These are phyloP conservation scores for Albula goreensis DNA, from an alignment of 2,113 vertebrate species.

Conservation along the genomic window DNA sequence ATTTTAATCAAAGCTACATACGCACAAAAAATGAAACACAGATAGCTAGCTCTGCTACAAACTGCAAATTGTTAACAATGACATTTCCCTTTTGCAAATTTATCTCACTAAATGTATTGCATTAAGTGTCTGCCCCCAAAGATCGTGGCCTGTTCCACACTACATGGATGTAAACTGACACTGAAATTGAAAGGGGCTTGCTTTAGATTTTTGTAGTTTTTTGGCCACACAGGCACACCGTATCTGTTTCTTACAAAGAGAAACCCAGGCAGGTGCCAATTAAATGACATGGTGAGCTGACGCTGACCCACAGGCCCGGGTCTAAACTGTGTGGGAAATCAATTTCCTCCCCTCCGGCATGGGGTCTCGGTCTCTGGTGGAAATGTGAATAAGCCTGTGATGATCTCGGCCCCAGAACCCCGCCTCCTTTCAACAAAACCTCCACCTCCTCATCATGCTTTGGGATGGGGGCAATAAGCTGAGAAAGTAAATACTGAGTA, in stretches of 20 bases:
- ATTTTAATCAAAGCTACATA: background rate
- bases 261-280: conserved; percentile 27
- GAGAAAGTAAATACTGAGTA: background rate
- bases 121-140: too few relatives aligned
- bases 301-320: conserved; percentile 33
- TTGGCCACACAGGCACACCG: background rate
- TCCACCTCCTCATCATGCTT: background rate
- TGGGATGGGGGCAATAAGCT: too few relatives aligned
- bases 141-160: background rate
- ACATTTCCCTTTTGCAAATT: too few relatives aligned
- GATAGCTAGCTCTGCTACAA: too few relatives aligned
- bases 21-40: too few relatives aligned
- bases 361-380: conserved; percentile 5
- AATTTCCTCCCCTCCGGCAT: conserved; percentile 33
- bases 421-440: background rate
- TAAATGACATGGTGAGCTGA: conserved; percentile 1
- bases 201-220: conserved; percentile 1
- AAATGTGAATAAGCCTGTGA: conserved; percentile 21
- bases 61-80: too few relatives aligned
- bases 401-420: background rate
- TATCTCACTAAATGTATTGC: too few relatives aligned
- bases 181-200: background rate
- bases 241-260: conserved; percentile 8
- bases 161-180: background rate
- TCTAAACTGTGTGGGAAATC: conserved; percentile 41